A percentile compares a stretch with the other conserved stretches of the same genome.
These are phyloP conservation scores for Thereva unica DNA, from an alignment of 2,888 invertebrate genomes.

Conservation along the genomic window DNA sequence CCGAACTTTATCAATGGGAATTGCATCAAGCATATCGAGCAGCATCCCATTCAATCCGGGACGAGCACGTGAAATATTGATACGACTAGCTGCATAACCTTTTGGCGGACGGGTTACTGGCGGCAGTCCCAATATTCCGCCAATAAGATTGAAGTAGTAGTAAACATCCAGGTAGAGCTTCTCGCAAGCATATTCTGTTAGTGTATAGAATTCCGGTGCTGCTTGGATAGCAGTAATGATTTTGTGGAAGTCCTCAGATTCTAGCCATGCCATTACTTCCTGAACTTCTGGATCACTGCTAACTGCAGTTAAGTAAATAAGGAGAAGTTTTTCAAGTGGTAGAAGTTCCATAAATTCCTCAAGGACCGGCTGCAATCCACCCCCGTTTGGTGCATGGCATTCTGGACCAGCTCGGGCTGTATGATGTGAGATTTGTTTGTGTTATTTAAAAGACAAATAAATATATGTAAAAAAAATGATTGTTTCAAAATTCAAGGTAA, in stretches of 20 bases:
- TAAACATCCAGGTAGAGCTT: constrained; percentile 36
- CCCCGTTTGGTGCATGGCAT: constrained; percentile 34
- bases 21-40: constrained; percentile 26
- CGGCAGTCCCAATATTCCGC: constrained; percentile 36
- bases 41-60: constrained; percentile 31
- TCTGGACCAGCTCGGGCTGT: constrained; percentile 19
- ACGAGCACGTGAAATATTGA: background rate
- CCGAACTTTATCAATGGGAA: constrained; percentile 27
- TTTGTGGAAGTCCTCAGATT: constrained; percentile 30
- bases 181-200: constrained; percentile 32
- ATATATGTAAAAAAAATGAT: too few species aligned
- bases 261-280: constrained; percentile 36
- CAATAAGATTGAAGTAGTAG: constrained; percentile 37
- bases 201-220: background rate
- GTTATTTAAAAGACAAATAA: too few species aligned
- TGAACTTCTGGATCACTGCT: constrained; percentile 36
- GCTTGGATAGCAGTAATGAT: constrained; percentile 18
- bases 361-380: constrained; percentile 34
- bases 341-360: constrained; percentile 23
- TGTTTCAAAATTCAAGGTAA: too few species aligned
- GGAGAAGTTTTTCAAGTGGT: constrained; percentile 23
- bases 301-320: constrained; percentile 25
- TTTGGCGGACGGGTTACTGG: constrained; percentile 9
- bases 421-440: background rate
- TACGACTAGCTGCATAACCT: background rate